Evolutionary conservation across 2,113 vertebrate species (phyloP).

Genomic region (Chroicocephalus ridibundus): DNA sequence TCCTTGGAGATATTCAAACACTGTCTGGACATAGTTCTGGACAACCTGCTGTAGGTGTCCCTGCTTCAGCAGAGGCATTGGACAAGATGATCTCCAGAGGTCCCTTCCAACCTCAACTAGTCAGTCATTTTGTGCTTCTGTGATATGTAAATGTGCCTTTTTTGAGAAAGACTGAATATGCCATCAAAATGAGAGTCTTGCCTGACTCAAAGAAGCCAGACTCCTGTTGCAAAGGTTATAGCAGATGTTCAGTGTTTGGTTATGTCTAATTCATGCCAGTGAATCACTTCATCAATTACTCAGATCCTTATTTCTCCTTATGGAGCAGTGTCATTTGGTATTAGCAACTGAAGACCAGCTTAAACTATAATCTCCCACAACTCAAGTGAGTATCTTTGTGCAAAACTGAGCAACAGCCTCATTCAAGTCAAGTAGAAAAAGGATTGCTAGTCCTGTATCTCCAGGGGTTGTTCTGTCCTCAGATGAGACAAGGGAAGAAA

Average conservation of each 20-base stretch:
- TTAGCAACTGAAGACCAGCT: background rate
- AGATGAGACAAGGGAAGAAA: background rate
- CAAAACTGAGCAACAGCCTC: background rate
- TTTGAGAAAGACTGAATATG: background rate
- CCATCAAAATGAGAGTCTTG: background rate
- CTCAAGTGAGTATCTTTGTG: background rate
- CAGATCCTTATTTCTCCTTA: conserved; percentile 1
- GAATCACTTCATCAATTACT: conserved; percentile 3
- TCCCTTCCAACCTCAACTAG: background rate
- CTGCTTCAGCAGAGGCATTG: background rate
- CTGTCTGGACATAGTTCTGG: background rate
- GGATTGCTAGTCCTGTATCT: background rate
- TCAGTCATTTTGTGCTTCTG: background rate
- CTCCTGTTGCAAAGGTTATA: background rate
- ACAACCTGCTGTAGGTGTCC: background rate
- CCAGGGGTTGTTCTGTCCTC: background rate
- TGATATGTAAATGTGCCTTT: background rate
- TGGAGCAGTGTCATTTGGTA: background rate
- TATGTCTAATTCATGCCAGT: background rate
- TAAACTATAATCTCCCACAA: background rate
- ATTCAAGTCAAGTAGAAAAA: background rate
- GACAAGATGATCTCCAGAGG: background rate
- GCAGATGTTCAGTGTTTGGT: conserved; percentile 9
- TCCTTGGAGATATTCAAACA: background rate
- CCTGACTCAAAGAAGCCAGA: background rate